These are phyloP conservation scores for Kradibia gibbosae DNA, from an alignment of 1,140 invertebrate genomes.

Conservation along the genomic window DNA sequence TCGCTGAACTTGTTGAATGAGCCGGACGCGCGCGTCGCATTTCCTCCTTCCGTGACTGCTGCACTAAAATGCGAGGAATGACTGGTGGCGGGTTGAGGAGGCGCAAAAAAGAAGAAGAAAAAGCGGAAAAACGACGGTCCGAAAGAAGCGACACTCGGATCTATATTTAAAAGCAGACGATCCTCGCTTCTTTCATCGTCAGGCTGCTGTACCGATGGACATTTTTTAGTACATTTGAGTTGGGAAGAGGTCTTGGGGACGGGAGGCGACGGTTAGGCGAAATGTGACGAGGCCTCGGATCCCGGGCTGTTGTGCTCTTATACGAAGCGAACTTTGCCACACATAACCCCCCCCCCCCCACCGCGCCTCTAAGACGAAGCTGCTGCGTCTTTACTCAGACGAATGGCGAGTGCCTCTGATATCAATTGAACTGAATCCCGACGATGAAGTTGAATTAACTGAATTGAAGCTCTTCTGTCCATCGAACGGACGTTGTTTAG, in stretches of 20 bases:
- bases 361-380: background rate
- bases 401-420: background rate
- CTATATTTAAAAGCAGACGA: constrained; percentile 28
- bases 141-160: background rate
- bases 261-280: too few relatives aligned
- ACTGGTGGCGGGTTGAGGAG: too few relatives aligned
- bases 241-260: too few relatives aligned
- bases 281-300: too few relatives aligned
- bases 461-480: background rate
- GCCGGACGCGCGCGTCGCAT: background rate
- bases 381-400: background rate
- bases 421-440: background rate
- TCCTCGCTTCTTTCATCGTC: background rate
- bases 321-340: too few relatives aligned
- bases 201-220: too few relatives aligned
- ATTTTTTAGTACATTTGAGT: too few relatives aligned
- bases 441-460: background rate
- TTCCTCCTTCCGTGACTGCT: background rate
- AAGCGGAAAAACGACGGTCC: constrained; percentile 1
- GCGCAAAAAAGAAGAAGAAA: background rate
- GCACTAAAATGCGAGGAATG: constrained; percentile 1
- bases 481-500: background rate
- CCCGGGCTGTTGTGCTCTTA: too few relatives aligned
- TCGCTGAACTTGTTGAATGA: background rate
- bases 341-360: too few relatives aligned